Evolutionary conservation across 2,797 vertebrate species (phyloP).

Genomic region (Melanotaenia parkinsoni): DNA sequence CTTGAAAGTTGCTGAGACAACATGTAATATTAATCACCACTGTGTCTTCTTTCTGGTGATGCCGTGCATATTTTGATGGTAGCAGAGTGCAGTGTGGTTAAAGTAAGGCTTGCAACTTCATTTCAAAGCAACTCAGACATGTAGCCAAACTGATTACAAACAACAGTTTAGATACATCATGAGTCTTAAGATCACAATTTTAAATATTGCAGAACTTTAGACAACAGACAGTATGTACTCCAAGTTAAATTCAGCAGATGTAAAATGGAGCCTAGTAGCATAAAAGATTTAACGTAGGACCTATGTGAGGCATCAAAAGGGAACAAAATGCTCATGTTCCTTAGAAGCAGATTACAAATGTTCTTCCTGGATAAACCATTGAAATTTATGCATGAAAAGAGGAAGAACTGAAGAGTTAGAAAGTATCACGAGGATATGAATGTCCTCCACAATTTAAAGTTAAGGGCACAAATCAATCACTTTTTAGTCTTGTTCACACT

Average conservation of each 20-base stretch:
- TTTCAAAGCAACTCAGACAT: constrained; percentile 11
- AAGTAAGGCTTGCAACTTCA: constrained; percentile 23
- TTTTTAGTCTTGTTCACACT: constrained; percentile 6
- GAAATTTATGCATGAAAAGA: not conserved
- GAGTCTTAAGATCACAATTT: constrained; percentile 19
- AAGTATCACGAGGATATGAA: not conserved
- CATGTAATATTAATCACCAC: constrained; percentile 78
- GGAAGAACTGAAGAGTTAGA: not conserved
- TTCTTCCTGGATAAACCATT: not conserved
- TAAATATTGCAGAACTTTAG: constrained; percentile 37
- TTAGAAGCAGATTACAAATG: not conserved
- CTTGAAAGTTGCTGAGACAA: constrained; percentile 75
- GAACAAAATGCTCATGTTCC: not conserved
- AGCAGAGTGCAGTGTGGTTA: constrained; percentile 18
- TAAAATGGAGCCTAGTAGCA: constrained; percentile 25
- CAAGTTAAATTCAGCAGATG: constrained; percentile 13
- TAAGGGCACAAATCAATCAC: not conserved
- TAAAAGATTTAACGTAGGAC: constrained; percentile 19
- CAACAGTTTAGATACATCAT: not conserved
- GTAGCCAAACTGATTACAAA: constrained; percentile 3
- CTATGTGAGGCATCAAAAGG: constrained; percentile 3
- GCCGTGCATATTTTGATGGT: constrained; percentile 37
- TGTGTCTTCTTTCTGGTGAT: constrained; percentile 55
- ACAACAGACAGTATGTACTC: not conserved
- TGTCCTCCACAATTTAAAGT: constrained; percentile 3